Base-by-base conservation (phyloP, 2,888 invertebrate genomes). In the Eupeodes luniger region DNA sequence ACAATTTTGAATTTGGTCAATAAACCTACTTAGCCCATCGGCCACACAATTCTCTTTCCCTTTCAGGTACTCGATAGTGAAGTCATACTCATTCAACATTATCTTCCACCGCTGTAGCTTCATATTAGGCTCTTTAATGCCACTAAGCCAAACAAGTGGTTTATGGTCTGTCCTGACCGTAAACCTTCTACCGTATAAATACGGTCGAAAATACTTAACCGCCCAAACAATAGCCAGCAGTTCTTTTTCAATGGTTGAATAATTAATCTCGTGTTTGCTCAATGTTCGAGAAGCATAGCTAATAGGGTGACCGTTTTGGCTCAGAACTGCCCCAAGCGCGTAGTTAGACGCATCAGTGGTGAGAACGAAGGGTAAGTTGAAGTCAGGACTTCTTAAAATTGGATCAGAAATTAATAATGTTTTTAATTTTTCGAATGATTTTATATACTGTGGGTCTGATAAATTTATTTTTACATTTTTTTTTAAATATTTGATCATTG, bases 271-370 rank as follows among this genome's bases (percentile, higher is more conserved):
- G 44, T 90, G 89, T 2, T 85, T 77, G 16, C 85, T 89, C 14
- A 89, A 57, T 6, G 89, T 86, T 16, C 89, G 75, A 16, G 81
- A 85, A 4, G 89, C 89, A 51, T 64, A 89, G 36, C 83, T 74
- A 47, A 89, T 64, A 10, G 88, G 90, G 40, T 85, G 84, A 47
- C 16, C 44, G 9, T 83, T 57, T 76, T 89, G 90, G n/a, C 83
- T 84, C 0, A 90, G 76, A 0, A 89, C 85, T 10, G 89, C 89
- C 86, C 86, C 90, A 14, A 89, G 47, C 4, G 82, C 89, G 70
- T 72, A 74, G 11, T 89, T 79, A 14, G 85, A 82, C 4, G 87
- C 89, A 81, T 90, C 89, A 3, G 89, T 86, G 4, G 81, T 84
- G n/a, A 89, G 44, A 3, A 67, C 72, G 49, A 89, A 89, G 47